Conservation (phyloP, 1,140 invertebrate genomes). For the Lanistes nyassanus region DNA sequence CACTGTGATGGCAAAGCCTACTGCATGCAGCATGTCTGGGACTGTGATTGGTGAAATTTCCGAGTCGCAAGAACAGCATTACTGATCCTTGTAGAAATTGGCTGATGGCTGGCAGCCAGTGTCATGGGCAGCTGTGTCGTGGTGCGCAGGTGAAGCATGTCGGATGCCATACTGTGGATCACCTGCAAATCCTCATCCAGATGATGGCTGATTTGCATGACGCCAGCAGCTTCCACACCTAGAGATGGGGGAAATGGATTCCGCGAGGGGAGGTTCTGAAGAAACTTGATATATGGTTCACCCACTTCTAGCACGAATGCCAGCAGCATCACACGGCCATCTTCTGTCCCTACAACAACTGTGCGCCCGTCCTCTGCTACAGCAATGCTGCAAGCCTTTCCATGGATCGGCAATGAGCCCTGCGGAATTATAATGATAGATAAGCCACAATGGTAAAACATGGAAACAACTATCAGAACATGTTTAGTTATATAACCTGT, state of each 20-base stretch:
- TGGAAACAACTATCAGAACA: not conserved
- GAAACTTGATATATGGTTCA: constrained; percentile 53
- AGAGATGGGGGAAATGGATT: constrained; percentile 9
- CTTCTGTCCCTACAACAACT: constrained; percentile 54
- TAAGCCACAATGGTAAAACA: constrained; percentile 14
- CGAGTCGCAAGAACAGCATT: constrained; percentile 17
- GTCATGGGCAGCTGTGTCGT: constrained; percentile 28
- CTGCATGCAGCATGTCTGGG: constrained; percentile 22
- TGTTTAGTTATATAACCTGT: not conserved
- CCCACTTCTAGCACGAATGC: constrained; percentile 50
- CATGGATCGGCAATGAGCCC: constrained; percentile 52
- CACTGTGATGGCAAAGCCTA: not conserved
- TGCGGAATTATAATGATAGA: constrained; percentile 12
- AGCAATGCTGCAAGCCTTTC: constrained; percentile 45
- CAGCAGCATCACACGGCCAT: constrained; percentile 57
- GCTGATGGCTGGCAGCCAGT: constrained; percentile 33
- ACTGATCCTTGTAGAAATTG: constrained; percentile 29
- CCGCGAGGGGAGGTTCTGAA: constrained; percentile 50
- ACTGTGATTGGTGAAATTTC: constrained; percentile 3
- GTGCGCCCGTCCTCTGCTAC: constrained; percentile 61
- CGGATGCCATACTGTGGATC: constrained; percentile 39
- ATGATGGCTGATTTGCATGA: not conserved
- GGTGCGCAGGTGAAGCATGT: constrained; percentile 37
- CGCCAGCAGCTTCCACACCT: constrained; percentile 8
- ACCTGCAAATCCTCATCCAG: constrained; percentile 2